phyloP scores from a whole-genome alignment of 2,113 vertebrate genomes.

The Lagopus muta region DNA sequence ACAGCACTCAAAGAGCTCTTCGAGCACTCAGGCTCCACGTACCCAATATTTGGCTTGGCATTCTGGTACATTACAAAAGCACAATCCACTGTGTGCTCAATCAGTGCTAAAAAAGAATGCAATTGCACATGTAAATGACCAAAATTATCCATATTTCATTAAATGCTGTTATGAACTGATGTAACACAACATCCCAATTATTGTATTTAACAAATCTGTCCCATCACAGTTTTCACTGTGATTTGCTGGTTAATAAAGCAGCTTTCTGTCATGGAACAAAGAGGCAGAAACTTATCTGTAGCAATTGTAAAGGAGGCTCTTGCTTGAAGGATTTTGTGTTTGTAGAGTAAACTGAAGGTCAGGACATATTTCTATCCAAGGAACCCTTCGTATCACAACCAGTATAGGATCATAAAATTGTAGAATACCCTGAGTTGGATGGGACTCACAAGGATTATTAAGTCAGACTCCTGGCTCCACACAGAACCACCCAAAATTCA shows the following conservation, averaged over 20 bases:
- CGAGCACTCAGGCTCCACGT: neutral
- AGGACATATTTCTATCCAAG: neutral
- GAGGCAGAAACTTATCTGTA: neutral
- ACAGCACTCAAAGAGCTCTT: fast-evolving
- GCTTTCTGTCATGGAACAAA: neutral
- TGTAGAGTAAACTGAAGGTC: neutral
- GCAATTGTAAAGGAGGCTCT: neutral
- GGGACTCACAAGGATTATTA: neutral
- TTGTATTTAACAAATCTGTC: neutral
- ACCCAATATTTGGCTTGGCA: neutral
- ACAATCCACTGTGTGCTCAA: neutral
- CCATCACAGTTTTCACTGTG: neutral
- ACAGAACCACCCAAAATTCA: neutral
- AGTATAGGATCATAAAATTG: neutral
- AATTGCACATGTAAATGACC: neutral
- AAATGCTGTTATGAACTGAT: neutral
- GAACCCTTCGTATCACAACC: neutral
- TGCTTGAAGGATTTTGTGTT: neutral
- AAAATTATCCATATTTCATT: neutral
- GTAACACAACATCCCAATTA: neutral
- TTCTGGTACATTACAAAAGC: neutral
- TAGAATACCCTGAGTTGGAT: neutral
- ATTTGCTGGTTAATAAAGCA: slow-evolving; percentile 9
- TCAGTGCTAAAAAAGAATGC: neutral
- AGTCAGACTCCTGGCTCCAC: neutral